Conservation (phyloP, 1,140 invertebrate species). For the Scaptodrosophila lebanonensis region DNA sequence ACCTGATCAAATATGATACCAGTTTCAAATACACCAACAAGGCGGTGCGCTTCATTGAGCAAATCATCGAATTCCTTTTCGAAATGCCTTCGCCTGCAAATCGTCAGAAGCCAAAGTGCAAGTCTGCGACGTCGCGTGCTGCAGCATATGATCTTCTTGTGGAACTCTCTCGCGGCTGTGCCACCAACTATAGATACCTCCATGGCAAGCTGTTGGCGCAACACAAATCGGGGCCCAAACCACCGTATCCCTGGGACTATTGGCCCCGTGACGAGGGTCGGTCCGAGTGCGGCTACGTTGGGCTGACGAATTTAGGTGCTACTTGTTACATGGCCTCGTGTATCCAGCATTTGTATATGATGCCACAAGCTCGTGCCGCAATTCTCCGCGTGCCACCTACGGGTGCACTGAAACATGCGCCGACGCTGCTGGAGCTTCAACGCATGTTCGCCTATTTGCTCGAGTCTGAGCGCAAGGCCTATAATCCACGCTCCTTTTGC, state of each 20-base stretch:
- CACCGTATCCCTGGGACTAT: slow-evolving; percentile 96
- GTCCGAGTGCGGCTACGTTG: slow-evolving; percentile 95
- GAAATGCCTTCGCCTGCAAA: slow-evolving; percentile 90
- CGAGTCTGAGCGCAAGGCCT: slow-evolving; percentile 96
- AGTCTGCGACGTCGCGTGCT: slow-evolving; percentile 90
- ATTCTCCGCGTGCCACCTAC: slow-evolving; percentile 82
- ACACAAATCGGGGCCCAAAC: slow-evolving; percentile 89
- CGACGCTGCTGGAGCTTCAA: slow-evolving; percentile 91
- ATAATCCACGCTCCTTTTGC: slow-evolving; percentile 96
- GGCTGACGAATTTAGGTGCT: slow-evolving; percentile 94
- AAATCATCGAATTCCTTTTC: slow-evolving; percentile 93
- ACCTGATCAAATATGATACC: slow-evolving; percentile 91
- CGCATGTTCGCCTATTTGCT: slow-evolving; percentile 96
- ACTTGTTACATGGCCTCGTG: slow-evolving; percentile 98
- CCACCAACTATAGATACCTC: slow-evolving; percentile 91
- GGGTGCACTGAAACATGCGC: slow-evolving; percentile 85
- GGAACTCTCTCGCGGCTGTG: slow-evolving; percentile 89
- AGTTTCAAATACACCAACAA: slow-evolving; percentile 89
- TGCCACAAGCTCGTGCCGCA: slow-evolving; percentile 91
- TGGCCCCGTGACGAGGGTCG: slow-evolving; percentile 97
- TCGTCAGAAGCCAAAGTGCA: slow-evolving; percentile 93
- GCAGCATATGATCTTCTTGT: slow-evolving; percentile 93
- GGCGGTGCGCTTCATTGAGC: slow-evolving; percentile 84
- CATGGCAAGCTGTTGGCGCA: slow-evolving; percentile 90
- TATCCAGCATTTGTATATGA: slow-evolving; percentile 98